Conservation (phyloP, 2,113 vertebrate genomes). For the Cyrtonyx montezumae region DNA sequence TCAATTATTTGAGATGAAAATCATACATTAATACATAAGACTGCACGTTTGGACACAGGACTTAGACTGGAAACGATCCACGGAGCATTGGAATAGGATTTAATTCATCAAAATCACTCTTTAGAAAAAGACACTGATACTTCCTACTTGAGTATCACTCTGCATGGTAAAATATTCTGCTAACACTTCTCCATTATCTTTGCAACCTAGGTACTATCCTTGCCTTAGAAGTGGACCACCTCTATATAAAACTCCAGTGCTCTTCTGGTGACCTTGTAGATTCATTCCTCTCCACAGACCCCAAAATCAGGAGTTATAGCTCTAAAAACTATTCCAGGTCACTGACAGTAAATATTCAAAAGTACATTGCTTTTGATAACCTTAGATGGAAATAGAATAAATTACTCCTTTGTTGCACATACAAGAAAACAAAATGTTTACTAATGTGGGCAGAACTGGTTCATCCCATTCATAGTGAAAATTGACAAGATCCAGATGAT, state of each 20-base stretch:
- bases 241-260: not conserved
- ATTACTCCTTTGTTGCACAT: conserved; percentile 20
- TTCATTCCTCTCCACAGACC: not conserved
- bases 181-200: not conserved
- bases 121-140: not conserved
- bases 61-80: not conserved
- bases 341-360: conserved; percentile 14
- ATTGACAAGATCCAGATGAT: conserved; percentile 62
- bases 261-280: not conserved
- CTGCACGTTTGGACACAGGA: not conserved
- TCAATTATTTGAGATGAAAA: not conserved
- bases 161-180: not conserved
- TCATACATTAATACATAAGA: not conserved
- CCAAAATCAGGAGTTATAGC: not conserved
- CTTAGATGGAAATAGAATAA: conserved; percentile 4
- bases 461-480: conserved; percentile 53
- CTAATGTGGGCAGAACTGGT: not conserved
- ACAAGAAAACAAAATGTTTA: conserved; percentile 35
- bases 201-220: not conserved
- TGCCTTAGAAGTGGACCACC: not conserved
- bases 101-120: not conserved
- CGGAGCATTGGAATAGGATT: not conserved
- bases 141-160: not conserved
- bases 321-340: conserved; percentile 1
- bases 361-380: not conserved